Percentiles rank a stretch among this genome's conserved stretches.
Evolutionary conservation across 2,888 invertebrate species (phyloP).

Genomic region (Ophion ellenae): DNA sequence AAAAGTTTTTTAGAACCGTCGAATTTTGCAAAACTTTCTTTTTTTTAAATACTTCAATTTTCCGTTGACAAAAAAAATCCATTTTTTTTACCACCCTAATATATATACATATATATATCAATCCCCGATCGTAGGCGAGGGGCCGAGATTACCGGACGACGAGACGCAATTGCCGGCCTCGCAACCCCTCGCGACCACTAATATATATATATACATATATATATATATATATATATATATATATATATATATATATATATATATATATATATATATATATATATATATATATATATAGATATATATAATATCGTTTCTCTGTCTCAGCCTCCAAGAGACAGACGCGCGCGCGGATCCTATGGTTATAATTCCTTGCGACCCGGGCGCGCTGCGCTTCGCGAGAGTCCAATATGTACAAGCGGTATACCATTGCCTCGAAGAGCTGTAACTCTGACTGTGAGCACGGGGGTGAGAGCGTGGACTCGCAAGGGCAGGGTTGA

Average conservation of each 20-base stretch:
- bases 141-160: conserved; percentile 70
- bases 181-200: not conserved
- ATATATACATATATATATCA: no score
- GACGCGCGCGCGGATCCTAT: conserved; percentile 40
- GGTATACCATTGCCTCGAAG: conserved; percentile 43
- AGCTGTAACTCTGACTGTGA: conserved; percentile 33
- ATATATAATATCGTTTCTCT: not conserved
- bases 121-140: conserved; percentile 64
- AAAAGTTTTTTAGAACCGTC: no score
- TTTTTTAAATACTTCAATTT: no score
- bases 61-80: no score
- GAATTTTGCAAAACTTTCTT: no score
- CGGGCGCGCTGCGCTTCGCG: conserved; percentile 20
- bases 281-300: no score
- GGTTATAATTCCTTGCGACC: conserved; percentile 63
- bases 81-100: no score
- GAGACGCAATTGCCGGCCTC: conserved; percentile 38
- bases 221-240: not conserved
- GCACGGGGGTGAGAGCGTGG: conserved; percentile 16
- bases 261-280: no score
- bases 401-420: conserved; percentile 28
- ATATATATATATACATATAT: no score
- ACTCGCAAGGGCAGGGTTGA: conserved; percentile 50
- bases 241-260: not conserved
- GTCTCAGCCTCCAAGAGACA: conserved; percentile 30